Evolutionary conservation across 2,797 vertebrate genomes (phyloP), one percentile per base, ranked within the genome.

Genomic region (Sarcoramphus papa): DNA sequence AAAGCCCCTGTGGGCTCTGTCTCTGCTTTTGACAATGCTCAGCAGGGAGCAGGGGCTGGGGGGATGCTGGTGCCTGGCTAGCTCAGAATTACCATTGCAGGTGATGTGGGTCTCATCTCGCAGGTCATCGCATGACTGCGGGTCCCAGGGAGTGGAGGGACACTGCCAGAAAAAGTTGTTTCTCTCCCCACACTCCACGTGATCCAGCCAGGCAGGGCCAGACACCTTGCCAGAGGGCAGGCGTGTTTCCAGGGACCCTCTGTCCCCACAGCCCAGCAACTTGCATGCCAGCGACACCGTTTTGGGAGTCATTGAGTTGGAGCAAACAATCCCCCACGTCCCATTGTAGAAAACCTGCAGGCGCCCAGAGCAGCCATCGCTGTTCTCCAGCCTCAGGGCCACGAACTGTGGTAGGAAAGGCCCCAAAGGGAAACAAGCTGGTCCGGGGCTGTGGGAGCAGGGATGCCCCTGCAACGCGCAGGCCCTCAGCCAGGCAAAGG

Each of bases 301-400:
- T 4, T 21, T 0, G 8, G 6, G 6, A 12, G 69, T 64, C 94
- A 97, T 89, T 1, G 50, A 41, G 54, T 62, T 97, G 19, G 7
- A 70, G 67, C 93, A 97, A 31, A 97, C 56, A 18, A 75, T 95
- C 1, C 96, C 94, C 92, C 94, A 95, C 0, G 80, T 96, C 19
- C 88, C 85, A 1, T 96, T 96, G 76, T 97, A 97, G 85, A 94
- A 96, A 73, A 97, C 50, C 65, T 97, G 95, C 92, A 97, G 94
- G 85, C 87, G 92, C 43, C 96, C 94, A 6, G 94, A 64, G 63
- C 95, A 97, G 45, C 27, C 25, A 14, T 54, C 43, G 12, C 85
- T 25, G 8, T 87, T 81, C 64, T 76, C 50, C 57, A 76, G 70
- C 37, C 70, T 70, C 70, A 92, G 37, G 64, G 50, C 77, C 70